Conservation (phyloP, 2,113 vertebrate genomes). For the Oenanthe melanoleuca region DNA sequence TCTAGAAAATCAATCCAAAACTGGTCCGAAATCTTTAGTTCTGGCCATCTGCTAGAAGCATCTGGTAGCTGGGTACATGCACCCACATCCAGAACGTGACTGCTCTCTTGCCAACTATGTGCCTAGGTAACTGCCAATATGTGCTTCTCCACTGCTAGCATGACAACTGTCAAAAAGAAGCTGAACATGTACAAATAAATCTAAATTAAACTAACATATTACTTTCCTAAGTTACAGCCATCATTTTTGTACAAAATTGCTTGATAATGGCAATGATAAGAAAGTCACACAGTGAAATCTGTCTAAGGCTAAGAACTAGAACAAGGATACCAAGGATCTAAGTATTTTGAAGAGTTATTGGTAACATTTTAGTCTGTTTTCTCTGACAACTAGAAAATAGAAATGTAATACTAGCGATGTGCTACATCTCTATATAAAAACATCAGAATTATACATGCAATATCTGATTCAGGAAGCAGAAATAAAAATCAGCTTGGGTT, state of each 20-base stretch:
- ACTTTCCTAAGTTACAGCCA: not conserved
- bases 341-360: not conserved
- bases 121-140: slow-evolving; percentile 50
- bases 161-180: slow-evolving; percentile 50
- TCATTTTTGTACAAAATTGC: not conserved
- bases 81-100: slow-evolving; percentile 62
- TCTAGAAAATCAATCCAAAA: slow-evolving; percentile 49
- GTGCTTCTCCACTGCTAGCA: slow-evolving; percentile 9
- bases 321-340: not conserved
- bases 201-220: slow-evolving; percentile 35
- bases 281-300: not conserved
- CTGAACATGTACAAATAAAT: slow-evolving; percentile 11
- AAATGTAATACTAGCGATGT: not conserved
- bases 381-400: not conserved
- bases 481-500: not conserved
- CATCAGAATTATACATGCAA: not conserved
- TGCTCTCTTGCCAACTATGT: slow-evolving; percentile 50
- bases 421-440: not conserved
- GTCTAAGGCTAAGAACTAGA: not conserved
- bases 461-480: not conserved
- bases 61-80: slow-evolving; percentile 60
- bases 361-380: not conserved
- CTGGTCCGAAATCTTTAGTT: slow-evolving; percentile 27
- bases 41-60: slow-evolving; percentile 67
- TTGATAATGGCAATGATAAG: not conserved